Evolutionary conservation across 2,888 invertebrate genomes (phyloP).

Genomic region (Orchestes rusci): DNA sequence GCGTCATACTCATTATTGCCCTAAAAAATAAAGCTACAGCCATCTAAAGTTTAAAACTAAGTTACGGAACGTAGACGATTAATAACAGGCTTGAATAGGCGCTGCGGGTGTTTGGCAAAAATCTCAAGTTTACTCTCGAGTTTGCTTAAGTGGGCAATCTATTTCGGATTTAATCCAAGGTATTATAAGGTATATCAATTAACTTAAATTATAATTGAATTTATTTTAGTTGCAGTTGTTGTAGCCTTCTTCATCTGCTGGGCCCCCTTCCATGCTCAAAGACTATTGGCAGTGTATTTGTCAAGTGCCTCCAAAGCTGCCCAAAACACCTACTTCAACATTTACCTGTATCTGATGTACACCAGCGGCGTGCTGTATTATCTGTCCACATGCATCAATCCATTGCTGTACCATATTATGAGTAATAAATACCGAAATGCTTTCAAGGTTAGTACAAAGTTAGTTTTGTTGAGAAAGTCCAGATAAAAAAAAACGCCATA

Average conservation of each 20-base stretch:
- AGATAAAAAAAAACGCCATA: not conserved
- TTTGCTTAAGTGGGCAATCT: too few species aligned
- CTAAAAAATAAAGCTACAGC: too few species aligned
- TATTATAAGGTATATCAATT: too few species aligned
- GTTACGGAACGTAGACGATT: too few species aligned
- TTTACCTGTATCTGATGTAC: slow-evolving; percentile 66
- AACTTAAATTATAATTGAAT: too few species aligned
- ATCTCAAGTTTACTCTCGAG: too few species aligned
- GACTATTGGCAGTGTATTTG: slow-evolving; percentile 73
- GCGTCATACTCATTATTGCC: too few species aligned
- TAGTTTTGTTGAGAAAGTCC: not conserved
- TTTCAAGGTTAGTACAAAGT: slow-evolving; percentile 64
- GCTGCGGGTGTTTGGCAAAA: too few species aligned
- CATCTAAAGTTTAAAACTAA: too few species aligned
- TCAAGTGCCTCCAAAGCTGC: slow-evolving; percentile 41
- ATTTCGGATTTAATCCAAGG: too few species aligned
- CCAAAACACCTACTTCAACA: slow-evolving; percentile 36
- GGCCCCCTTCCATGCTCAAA: slow-evolving; percentile 91
- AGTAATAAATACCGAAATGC: slow-evolving; percentile 89
- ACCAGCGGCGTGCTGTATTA: slow-evolving; percentile 86
- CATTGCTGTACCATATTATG: slow-evolving; percentile 90
- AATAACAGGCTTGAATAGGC: too few species aligned
- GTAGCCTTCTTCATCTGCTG: slow-evolving; percentile 86
- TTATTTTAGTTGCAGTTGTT: slow-evolving; percentile 64
- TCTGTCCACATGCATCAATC: slow-evolving; percentile 87